These are phyloP conservation scores for Prionace glauca DNA, from an alignment of 2,797 vertebrate species.

Conservation along the genomic window DNA sequence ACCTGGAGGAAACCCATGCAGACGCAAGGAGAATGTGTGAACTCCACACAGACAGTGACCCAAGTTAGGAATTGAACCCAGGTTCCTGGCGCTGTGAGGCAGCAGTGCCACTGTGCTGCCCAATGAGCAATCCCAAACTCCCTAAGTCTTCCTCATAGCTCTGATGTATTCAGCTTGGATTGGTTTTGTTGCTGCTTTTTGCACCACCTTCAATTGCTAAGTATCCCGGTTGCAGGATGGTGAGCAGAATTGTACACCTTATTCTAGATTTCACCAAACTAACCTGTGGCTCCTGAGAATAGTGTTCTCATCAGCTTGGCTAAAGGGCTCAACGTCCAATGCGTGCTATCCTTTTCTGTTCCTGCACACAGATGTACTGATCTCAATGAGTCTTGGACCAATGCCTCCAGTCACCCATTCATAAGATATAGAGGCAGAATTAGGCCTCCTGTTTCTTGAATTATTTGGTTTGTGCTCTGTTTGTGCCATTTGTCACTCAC, in stretches of 20 bases:
- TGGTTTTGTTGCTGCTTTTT: neutral
- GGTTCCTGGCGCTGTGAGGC: no score
- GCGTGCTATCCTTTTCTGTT: neutral
- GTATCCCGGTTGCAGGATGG: neutral
- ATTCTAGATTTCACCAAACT: neutral
- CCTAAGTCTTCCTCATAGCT: neutral
- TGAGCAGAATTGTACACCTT: neutral
- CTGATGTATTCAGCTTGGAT: neutral
- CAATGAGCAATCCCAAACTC: neutral
- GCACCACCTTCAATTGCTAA: neutral
- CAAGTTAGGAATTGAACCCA: no score
- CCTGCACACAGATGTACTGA: neutral
- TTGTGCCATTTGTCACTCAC: neutral
- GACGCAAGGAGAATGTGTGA: no score
- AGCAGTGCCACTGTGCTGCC: no score
- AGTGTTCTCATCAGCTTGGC: neutral
- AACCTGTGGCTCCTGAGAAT: neutral
- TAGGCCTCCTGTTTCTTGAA: neutral
- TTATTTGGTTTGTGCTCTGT: neutral
- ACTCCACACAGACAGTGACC: no score
- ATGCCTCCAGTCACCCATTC: neutral
- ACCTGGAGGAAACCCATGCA: no score
- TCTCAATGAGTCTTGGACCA: neutral
- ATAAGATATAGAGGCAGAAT: no score
- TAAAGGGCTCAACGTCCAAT: neutral